These are phyloP conservation scores for Scaptomyza hsui DNA, from an alignment of 1,140 invertebrate species.

Conservation along the genomic window DNA sequence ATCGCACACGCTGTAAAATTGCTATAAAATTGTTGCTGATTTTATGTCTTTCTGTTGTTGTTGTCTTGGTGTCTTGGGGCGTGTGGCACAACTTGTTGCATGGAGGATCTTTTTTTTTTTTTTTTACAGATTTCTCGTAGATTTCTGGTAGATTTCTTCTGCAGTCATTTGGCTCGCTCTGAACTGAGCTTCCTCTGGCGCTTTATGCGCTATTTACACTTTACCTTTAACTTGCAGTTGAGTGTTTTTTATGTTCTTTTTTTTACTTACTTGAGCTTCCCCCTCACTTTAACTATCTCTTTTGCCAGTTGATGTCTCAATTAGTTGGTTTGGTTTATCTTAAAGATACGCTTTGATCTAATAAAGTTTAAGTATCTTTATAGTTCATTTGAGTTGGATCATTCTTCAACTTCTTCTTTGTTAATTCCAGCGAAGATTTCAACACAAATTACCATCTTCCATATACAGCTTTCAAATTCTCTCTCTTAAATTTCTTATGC, in stretches of 20 bases:
- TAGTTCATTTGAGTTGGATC: no score
- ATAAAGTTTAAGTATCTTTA: no score
- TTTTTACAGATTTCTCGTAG: not conserved
- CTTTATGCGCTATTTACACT: constrained; percentile 69
- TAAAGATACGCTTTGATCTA: constrained; percentile 3
- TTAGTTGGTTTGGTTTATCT: constrained; percentile 54
- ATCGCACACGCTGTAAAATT: constrained; percentile 69
- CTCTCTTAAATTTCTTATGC: not conserved
- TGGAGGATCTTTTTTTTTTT: constrained; percentile 20
- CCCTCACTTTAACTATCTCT: constrained; percentile 4
- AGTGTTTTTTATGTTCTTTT: constrained; percentile 32
- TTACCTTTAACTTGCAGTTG: constrained; percentile 44
- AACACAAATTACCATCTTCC: not conserved
- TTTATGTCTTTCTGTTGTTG: no score
- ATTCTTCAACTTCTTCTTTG: no score
- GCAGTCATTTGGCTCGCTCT: not conserved
- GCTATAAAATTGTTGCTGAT: constrained; percentile 81
- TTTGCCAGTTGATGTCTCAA: constrained; percentile 69
- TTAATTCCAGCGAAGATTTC: no score
- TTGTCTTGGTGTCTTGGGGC: constrained; percentile 15
- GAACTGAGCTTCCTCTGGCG: constrained; percentile 60
- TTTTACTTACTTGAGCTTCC: constrained; percentile 50
- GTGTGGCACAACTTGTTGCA: not conserved
- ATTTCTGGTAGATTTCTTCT: not conserved
- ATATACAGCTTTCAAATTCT: not conserved